These are phyloP conservation scores for Congeria kusceri DNA, from an alignment of 2,888 invertebrate species.

Conservation along the genomic window DNA sequence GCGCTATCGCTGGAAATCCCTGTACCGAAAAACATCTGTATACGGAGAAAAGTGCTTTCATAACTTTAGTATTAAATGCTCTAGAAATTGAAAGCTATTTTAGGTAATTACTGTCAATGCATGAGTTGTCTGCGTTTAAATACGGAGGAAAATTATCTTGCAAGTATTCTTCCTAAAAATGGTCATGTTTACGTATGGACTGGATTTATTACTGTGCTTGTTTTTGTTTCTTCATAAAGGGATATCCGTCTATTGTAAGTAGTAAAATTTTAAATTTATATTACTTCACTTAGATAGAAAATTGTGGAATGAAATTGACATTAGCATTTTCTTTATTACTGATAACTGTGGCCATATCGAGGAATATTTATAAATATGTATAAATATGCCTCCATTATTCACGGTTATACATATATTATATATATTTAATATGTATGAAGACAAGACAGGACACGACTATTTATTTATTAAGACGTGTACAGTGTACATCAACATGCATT, in stretches of 20 bases:
- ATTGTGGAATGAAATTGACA: too few relatives aligned
- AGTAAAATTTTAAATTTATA: background rate
- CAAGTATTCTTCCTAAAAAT: slow-evolving; percentile 4
- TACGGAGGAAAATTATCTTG: background rate
- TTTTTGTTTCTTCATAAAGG: slow-evolving; percentile 28
- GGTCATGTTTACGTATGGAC: slow-evolving; percentile 22
- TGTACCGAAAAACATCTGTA: slow-evolving; percentile 14
- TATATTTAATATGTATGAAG: too few relatives aligned
- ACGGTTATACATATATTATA: too few relatives aligned
- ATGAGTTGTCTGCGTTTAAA: background rate
- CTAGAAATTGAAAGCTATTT: slow-evolving; percentile 19
- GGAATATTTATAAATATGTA: too few relatives aligned
- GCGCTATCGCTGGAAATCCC: slow-evolving; percentile 3
- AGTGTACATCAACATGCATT: too few relatives aligned
- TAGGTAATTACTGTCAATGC: background rate
- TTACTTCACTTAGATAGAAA: too few relatives aligned
- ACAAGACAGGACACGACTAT: too few relatives aligned
- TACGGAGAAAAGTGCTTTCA: slow-evolving; percentile 25
- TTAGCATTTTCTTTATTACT: too few relatives aligned
- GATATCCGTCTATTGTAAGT: slow-evolving; percentile 44
- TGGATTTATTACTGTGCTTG: slow-evolving; percentile 36
- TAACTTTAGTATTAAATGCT: slow-evolving; percentile 23
- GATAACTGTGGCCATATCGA: too few relatives aligned
- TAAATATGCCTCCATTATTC: too few relatives aligned
- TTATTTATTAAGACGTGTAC: too few relatives aligned